phyloP scores from a whole-genome alignment of 2,113 vertebrate species.

The Pseudolaguvia tuberculata region DNA sequence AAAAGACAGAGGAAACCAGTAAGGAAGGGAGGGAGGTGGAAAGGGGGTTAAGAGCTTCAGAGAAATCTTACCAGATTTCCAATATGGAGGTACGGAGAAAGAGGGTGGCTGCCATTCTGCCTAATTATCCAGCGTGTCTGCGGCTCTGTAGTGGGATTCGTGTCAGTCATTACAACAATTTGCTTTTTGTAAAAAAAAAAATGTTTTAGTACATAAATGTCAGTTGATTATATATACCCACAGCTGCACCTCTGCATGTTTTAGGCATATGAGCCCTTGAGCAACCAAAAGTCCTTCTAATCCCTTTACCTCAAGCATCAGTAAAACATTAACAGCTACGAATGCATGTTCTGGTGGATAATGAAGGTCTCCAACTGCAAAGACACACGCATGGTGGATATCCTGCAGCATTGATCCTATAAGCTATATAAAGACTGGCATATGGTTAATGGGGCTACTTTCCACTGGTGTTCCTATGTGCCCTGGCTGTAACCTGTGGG shows the following conservation, averaged over 20 bases:
- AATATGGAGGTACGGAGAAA: neutral
- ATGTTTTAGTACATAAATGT: conserved; percentile 34
- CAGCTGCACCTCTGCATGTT: conserved; percentile 8
- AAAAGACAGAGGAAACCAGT: conserved; percentile 46
- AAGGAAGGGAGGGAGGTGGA: no score
- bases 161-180: conserved; percentile 33
- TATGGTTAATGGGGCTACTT: conserved; percentile 41
- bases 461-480: conserved; percentile 36
- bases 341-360: conserved; percentile 1
- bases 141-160: conserved; percentile 22
- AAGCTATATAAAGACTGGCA: conserved; percentile 32
- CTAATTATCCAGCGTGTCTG: conserved; percentile 32
- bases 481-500: conserved; percentile 40
- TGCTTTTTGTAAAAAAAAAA: conserved; percentile 25
- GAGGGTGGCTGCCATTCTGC: conserved; percentile 33
- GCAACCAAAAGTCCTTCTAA: neutral
- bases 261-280: neutral
- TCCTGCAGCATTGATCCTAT: conserved; percentile 20
- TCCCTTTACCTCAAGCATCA: neutral
- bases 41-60: neutral
- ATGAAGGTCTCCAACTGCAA: conserved; percentile 16
- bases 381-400: conserved; percentile 7
- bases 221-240: conserved; percentile 9
- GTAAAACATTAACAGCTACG: conserved; percentile 21
- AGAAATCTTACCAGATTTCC: conserved; percentile 40